Evolutionary conservation across 2,797 vertebrate genomes (phyloP).

Genomic region (Centropyge bicolor): DNA sequence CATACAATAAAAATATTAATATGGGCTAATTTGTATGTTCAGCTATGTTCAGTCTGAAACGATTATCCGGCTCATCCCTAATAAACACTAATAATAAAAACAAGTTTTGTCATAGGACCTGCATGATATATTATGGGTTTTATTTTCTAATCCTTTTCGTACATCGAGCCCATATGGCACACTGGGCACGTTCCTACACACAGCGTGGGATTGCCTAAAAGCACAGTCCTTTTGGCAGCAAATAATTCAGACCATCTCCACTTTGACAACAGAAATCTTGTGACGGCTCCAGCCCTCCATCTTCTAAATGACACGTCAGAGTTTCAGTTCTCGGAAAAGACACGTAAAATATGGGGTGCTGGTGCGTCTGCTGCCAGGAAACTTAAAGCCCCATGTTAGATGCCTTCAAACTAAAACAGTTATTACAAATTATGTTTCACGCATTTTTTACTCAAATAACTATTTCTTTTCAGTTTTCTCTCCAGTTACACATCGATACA

Average conservation of each 20-base stretch:
- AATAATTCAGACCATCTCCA: slow-evolving; percentile 23
- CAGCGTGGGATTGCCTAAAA: slow-evolving; percentile 18
- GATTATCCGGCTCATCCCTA: no score
- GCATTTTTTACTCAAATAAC: slow-evolving; percentile 6
- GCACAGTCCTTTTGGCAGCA: slow-evolving; percentile 43
- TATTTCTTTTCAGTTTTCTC: not conserved
- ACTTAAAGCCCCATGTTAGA: not conserved
- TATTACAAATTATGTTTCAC: not conserved
- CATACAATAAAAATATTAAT: no score
- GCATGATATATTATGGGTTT: not conserved
- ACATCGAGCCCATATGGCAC: slow-evolving; percentile 11
- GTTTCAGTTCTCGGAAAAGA: slow-evolving; percentile 12
- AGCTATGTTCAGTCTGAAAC: no score
- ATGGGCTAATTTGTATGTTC: no score
- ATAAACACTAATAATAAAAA: no score
- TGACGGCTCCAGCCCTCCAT: slow-evolving; percentile 21
- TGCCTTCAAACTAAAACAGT: slow-evolving; percentile 22
- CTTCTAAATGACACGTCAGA: slow-evolving; percentile 49
- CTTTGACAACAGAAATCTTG: slow-evolving; percentile 29
- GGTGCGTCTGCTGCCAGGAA: slow-evolving; percentile 27
- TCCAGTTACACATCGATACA: not conserved
- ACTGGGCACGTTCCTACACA: slow-evolving; percentile 22
- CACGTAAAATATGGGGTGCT: slow-evolving; percentile 36
- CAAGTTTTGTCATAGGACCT: not conserved
- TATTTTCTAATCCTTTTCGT: slow-evolving; percentile 11